Evolutionary conservation across 2,113 vertebrate species (phyloP), one percentile per base, ranked within the genome.

Genomic region (Corythaeola cristata): DNA sequence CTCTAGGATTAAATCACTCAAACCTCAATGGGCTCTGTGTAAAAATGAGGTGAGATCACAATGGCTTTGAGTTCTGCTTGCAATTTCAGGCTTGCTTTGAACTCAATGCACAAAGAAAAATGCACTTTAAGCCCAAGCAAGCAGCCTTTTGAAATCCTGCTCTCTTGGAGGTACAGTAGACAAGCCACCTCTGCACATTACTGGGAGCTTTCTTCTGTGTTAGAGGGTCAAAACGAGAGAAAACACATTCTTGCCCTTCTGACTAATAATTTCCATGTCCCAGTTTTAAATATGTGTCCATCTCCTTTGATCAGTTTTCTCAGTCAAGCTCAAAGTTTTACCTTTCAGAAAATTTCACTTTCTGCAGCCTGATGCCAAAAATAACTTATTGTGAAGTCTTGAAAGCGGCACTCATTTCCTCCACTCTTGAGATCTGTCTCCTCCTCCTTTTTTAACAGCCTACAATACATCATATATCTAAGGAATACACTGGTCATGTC

Each of bases 51-150:
- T 96, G 94, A 97, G 96, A 89, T 33, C 84, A 89, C 93, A 88
- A 88, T 50, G 78, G 63, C 91, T 94, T 67, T 58, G 71, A 83
- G 88, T 80, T 88, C 91, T 86, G 16, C 78, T 88, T 86, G 85
- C 89, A 96, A 92, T 95, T 94, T 94, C 87, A 92, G 84, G 71
- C 71, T 95, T 92, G 95, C 94, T 97, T 96, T 91, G 92, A 95
- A 93, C 91, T 73, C 80, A 73, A 79, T 27, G 62, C 84, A 95
- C 77, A 88, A 87, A 95, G 68, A 53, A 96, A 97, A 96, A 96
- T 35, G 53, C 89, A 82, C 89, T 96, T 95, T 76, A 85, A 95
- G 77, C 62, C 84, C 94, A 79, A 95, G 76, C 41, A 92, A 89
- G 62, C 22, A 92, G 41, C 13, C 62, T 62, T 93, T 89, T 93